Percentiles rank a stretch among this genome's conserved stretches.
phyloP scores from a whole-genome alignment of 2,797 vertebrate genomes.

The Cephalopachus bancanus region DNA sequence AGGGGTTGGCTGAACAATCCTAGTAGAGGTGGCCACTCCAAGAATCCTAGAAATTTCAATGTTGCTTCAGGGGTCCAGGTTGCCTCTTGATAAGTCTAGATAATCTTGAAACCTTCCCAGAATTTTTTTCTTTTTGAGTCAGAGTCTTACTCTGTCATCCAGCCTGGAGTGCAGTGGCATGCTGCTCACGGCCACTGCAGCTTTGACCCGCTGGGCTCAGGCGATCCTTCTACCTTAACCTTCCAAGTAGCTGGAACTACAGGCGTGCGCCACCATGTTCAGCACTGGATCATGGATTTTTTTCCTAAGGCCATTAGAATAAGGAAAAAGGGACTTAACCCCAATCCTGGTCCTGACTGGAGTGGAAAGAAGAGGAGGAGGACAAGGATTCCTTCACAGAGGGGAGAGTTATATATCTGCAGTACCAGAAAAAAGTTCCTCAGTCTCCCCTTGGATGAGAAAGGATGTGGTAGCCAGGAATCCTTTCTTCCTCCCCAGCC shows the following conservation, averaged over 20 bases:
- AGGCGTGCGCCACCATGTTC: neutral
- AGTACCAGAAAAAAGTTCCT: neutral
- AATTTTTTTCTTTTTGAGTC: neutral
- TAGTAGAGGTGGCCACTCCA: neutral
- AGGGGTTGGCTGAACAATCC: neutral
- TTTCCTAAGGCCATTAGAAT: neutral
- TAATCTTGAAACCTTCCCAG: no score
- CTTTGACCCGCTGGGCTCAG: neutral
- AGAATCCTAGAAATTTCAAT: constrained; percentile 9
- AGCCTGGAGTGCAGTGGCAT: neutral
- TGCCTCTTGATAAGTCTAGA: neutral
- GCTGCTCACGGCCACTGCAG: neutral
- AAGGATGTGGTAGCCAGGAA: neutral
- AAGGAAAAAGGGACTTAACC: neutral
- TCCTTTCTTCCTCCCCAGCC: neutral
- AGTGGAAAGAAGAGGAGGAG: neutral
- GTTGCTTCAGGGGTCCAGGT: neutral
- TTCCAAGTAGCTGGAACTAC: neutral
- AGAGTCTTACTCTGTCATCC: neutral
- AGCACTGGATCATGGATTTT: neutral
- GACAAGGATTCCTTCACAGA: neutral
- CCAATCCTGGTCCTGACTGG: neutral
- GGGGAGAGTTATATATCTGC: neutral
- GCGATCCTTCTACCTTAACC: neutral
- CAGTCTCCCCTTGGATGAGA: neutral